A percentile compares a stretch with the other conserved stretches of the same genome.
These are phyloP conservation scores for Corydoras maculifer DNA, from an alignment of 2,113 vertebrate genomes.

Conservation along the genomic window DNA sequence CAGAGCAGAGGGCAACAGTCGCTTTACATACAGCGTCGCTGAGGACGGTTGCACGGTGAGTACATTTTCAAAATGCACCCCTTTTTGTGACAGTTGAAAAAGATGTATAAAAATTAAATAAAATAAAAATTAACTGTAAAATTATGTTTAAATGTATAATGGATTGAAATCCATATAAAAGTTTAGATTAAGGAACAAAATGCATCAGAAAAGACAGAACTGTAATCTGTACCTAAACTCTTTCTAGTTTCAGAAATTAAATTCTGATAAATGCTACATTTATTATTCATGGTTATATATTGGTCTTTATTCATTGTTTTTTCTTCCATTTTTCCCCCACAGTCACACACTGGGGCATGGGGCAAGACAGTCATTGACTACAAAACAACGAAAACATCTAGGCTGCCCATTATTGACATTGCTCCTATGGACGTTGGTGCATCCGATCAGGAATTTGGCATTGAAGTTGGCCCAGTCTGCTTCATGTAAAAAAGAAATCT, in stretches of 20 bases:
- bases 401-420: conserved; percentile 95
- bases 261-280: too few relatives aligned
- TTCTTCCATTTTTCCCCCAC: conserved; percentile 37
- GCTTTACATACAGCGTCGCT: conserved; percentile 89
- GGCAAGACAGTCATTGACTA: conserved; percentile 98
- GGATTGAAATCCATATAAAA: not conserved
- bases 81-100: not conserved
- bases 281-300: not conserved
- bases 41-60: conserved; percentile 95
- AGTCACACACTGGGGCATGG: conserved; percentile 95
- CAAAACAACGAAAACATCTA: conserved; percentile 97
- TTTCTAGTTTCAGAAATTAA: too few relatives aligned
- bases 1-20: conserved; percentile 97
- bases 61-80: not conserved
- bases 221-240: too few relatives aligned
- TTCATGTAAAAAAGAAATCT: conserved; percentile 99
- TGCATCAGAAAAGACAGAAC: not conserved
- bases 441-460: conserved; percentile 96
- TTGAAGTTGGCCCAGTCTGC: conserved; percentile 90
- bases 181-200: not conserved
- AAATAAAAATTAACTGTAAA: not conserved
- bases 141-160: not conserved
- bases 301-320: not conserved
- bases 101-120: not conserved
- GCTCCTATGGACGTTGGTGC: conserved; percentile 97